Evolutionary conservation across 2,888 invertebrate genomes (phyloP).

Genomic region (Drosophila algonquin): DNA sequence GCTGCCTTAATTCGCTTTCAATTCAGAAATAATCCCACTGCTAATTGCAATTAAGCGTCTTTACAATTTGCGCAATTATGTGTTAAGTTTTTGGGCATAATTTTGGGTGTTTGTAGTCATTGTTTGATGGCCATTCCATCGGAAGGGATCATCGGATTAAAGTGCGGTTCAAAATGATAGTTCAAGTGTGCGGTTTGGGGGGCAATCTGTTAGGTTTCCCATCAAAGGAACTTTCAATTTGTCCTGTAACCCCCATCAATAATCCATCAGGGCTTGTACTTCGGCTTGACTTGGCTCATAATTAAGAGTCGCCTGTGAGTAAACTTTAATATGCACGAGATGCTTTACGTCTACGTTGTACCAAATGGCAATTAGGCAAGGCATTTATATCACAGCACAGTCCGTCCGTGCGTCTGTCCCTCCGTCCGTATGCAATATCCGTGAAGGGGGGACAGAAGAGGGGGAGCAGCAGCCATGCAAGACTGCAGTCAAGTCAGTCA

Average conservation of each 20-base stretch:
- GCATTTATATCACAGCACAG: slow-evolving; percentile 50
- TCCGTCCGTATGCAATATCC: slow-evolving; percentile 54
- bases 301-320: slow-evolving; percentile 8
- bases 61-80: slow-evolving; percentile 15
- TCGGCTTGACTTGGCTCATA: background rate
- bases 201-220: background rate
- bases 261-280: background rate
- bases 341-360: background rate
- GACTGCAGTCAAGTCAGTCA: slow-evolving; percentile 17
- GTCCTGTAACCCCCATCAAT: background rate
- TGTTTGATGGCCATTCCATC: background rate
- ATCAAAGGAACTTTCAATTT: slow-evolving; percentile 1
- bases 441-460: slow-evolving; percentile 46
- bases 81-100: slow-evolving; percentile 8
- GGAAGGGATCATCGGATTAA: background rate
- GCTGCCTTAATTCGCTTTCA: slow-evolving; percentile 2
- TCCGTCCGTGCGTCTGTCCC: slow-evolving; percentile 3
- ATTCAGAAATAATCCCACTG: slow-evolving; percentile 3
- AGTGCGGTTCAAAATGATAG: background rate
- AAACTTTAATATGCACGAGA: slow-evolving; percentile 14
- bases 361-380: slow-evolving; percentile 57
- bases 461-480: slow-evolving; percentile 13
- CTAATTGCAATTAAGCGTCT: background rate
- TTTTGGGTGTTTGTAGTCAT: background rate
- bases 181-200: background rate